These are phyloP conservation scores for Rutpela maculata DNA, from an alignment of 2,888 invertebrate species.

Conservation along the genomic window DNA sequence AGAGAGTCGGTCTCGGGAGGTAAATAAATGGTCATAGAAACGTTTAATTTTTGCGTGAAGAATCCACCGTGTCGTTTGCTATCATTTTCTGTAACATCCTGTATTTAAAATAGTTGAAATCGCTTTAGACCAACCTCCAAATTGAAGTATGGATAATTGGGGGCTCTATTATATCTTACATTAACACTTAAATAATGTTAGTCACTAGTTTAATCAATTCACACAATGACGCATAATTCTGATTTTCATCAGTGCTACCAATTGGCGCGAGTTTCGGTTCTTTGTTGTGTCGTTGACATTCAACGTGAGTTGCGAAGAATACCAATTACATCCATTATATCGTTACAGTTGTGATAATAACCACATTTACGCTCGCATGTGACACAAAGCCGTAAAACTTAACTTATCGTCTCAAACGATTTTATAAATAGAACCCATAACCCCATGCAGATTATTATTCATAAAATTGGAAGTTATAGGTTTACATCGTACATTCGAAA, in stretches of 20 bases:
- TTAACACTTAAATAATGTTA: background rate
- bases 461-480: constrained; percentile 4
- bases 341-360: background rate
- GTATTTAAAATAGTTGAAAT: background rate
- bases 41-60: too few relatives aligned
- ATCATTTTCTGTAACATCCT: background rate
- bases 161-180: background rate
- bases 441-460: background rate
- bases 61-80: too few relatives aligned
- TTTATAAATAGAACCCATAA: background rate
- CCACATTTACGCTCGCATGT: background rate
- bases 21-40: too few relatives aligned
- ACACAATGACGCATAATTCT: background rate
- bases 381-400: background rate
- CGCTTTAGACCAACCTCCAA: background rate
- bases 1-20: too few relatives aligned
- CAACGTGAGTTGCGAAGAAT: background rate
- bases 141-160: background rate
- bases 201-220: background rate
- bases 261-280: background rate
- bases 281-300: constrained; percentile 12
- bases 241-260: background rate
- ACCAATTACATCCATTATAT: background rate
- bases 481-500: background rate
- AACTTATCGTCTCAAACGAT: background rate